Percentiles rank a stretch among this genome's conserved stretches.
phyloP scores from a whole-genome alignment of 2,797 vertebrate genomes.

The Gymnothorax javanicus region DNA sequence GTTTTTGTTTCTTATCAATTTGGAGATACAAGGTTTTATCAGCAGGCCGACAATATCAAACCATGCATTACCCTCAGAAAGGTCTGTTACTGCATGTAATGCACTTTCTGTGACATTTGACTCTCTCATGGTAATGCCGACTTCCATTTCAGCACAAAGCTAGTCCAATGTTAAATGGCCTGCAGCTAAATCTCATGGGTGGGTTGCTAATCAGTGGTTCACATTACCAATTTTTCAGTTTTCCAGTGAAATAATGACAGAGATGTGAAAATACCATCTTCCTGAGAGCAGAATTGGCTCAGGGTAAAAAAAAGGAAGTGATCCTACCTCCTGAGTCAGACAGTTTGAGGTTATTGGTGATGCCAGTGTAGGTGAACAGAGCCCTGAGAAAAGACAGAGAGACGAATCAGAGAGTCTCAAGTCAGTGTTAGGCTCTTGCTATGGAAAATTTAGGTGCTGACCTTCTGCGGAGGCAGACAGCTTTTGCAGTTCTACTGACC shows the following conservation, averaged over 20 bases:
- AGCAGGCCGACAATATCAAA: too few species aligned
- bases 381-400: constrained; percentile 65
- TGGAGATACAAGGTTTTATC: too few species aligned
- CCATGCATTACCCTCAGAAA: background rate
- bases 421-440: background rate
- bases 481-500: background rate
- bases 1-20: too few species aligned
- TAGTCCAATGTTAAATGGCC: background rate
- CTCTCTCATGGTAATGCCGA: background rate
- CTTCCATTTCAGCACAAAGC: background rate
- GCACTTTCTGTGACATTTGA: background rate
- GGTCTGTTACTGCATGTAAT: background rate
- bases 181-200: background rate
- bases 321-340: constrained; percentile 77
- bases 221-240: background rate
- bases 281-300: background rate
- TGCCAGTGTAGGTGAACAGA: constrained; percentile 75
- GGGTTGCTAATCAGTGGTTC: background rate
- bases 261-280: background rate
- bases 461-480: background rate
- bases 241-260: background rate
- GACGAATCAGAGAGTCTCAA: background rate
- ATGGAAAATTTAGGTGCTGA: background rate
- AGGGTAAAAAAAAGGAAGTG: background rate
- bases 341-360: constrained; percentile 78